phyloP scores from a whole-genome alignment of 2,113 vertebrate genomes.

The Petroica traversi region DNA sequence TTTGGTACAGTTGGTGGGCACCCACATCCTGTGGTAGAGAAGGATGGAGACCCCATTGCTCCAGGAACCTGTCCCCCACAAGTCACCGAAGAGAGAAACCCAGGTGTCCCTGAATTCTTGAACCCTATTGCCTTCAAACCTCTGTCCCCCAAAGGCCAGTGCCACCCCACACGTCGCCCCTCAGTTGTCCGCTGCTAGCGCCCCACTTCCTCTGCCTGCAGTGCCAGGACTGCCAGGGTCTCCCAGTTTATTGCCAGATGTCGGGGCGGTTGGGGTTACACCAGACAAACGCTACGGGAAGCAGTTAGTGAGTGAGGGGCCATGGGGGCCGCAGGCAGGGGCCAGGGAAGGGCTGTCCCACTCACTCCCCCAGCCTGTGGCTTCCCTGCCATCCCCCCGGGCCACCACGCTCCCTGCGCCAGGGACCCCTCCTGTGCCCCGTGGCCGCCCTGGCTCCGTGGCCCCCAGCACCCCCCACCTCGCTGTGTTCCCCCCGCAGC shows the following conservation, averaged over 20 bases:
- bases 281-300: conserved; percentile 56
- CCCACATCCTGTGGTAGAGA: not conserved
- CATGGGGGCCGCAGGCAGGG: not conserved
- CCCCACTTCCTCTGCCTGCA: not conserved
- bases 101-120: not conserved
- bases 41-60: not conserved
- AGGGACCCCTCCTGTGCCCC: not conserved
- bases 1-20: not conserved
- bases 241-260: conserved; percentile 66
- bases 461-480: not conserved
- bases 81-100: not conserved
- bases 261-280: conserved; percentile 42
- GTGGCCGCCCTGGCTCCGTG: not conserved
- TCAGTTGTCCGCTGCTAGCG: not conserved
- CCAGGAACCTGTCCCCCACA: accelerated
- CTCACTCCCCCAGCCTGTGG: not conserved
- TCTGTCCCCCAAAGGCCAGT: not conserved
- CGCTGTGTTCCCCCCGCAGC: not conserved
- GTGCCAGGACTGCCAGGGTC: conserved; percentile 38
- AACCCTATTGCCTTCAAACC: not conserved
- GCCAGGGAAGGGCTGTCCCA: not conserved
- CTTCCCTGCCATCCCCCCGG: not conserved
- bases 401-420: not conserved
- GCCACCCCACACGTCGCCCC: not conserved
- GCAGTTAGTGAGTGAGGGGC: conserved; percentile 45